Evolutionary conservation across 2,113 vertebrate genomes (phyloP), one percentile per base, ranked within the genome.

Genomic region (Motacilla tschutschensis): DNA sequence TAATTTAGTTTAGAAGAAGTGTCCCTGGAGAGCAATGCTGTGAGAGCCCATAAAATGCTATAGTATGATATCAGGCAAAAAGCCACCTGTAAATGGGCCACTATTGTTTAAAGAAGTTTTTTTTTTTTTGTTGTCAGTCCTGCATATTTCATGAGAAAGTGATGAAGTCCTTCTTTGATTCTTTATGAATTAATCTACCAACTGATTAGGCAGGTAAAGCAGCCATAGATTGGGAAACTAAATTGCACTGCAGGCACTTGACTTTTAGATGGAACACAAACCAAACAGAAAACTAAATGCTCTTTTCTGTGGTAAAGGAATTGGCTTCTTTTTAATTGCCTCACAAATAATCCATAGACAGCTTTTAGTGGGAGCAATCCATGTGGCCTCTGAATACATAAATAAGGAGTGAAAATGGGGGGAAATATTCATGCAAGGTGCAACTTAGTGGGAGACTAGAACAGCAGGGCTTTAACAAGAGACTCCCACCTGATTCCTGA

Each of bases 311-410:
- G 41, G 59, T n/a, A 77, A 92, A 87, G 75, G 60, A 92, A 90
- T 64, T 65, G 78, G 47, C 79, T 91, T 36, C 51, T 76, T 79
- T 91, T 92, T 91, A 94, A 92, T 93, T 91, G 67, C 75, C 81
- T 91, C 79, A 74, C 90, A 94, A 91, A 95, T 79, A 93, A 93
- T 60, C 90, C 78, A 73, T 38, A 82, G 90, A 66, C 88, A 84
- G 75, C 54, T 88, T 76, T 87, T 87, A 92, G 87, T 59, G 57
- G 67, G 67, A 92, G 86, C 57, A 90, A 91, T 66, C 78, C 72
- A 28, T 5, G 60, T 76, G 72, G 67, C 81, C 78, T 70, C 78
- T 86, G 53, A 86, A 79, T 48, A 67, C 59, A 79, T 48, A 74
- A 87, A 86, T 70, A 87, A 26, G 58, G 51, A 36, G 6, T 64